Base-by-base conservation (phyloP, 2,888 invertebrate genomes). In the Coleophora flavipennella region DNA sequence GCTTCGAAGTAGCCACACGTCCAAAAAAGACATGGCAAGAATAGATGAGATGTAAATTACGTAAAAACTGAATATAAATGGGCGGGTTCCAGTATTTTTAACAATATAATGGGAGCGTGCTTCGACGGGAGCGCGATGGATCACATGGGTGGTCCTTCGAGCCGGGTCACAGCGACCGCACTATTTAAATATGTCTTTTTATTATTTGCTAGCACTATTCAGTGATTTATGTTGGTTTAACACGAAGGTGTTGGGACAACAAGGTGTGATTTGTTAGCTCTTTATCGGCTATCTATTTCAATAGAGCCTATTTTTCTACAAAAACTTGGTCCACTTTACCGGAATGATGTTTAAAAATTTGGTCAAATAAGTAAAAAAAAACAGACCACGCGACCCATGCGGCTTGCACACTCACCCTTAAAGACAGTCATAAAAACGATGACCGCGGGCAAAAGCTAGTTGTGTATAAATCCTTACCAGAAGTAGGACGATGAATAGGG, bases 181-280 rank as follows among this genome's bases (percentile, higher is more conserved):
- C 72, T 76, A 73, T 77, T 73, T 76, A 72, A 77, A 78, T 77
- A 77, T 72, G 67, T 63, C 75, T 78, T 67, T 63, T 62, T 69
- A 73, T 71, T 79, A 77, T 81, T 80, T 80, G 78, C 79, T 59
- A 67, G 60, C 66, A 57, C 62, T 63, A 60, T 71, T 65, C 64
- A 66, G 65, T 76, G 77, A 79, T 79, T 73, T 75, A 78, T 75
- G 73, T 79, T 72, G 68, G 71, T 66, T 73, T 69, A 74, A 73
- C 74, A 71, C 67, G 71, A 67, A 77, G 68, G 76, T 80, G 79
- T 79, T 69, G 72, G 73, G 64, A 66, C 67, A 67, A 72, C 67
- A 59, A 62, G 59, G 68, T 63, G 67, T 73, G 75, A 79, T 79
- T 80, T 78, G 80, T 80, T 67, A 60, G 58, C 55, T 61, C 57